Evolutionary conservation across 2,113 vertebrate genomes (phyloP), one percentile per base, ranked within the genome.

Genomic region (Gallinago jamesoni): DNA sequence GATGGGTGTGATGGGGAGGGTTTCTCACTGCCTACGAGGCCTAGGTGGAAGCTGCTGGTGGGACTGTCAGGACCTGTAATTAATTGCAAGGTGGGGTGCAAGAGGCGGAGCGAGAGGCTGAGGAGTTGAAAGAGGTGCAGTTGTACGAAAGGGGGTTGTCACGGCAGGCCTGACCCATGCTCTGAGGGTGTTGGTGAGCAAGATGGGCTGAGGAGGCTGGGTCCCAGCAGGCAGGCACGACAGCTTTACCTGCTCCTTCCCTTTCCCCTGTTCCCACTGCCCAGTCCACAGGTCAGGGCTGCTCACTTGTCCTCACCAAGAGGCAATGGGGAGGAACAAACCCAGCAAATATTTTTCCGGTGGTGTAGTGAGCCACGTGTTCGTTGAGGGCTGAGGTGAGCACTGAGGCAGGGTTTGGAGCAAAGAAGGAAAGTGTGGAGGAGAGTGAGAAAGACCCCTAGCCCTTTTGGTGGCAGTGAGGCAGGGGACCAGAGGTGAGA

Each of bases 1-100:
- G n/a, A n/a, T 39, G 3, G 25, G 7, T 31, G 43, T 0, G 6
- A 41, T 1, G 20, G 43, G 53, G 27, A 64, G 10, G 2, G 39
- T 20, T 90, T 69, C 21, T 68, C n/a, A 48, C 14, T 15, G 5
- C 28, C 23, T 56, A 1, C 1, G 0, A 53, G 50, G 33, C 43
- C 37, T 15, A 13, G 76, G 25, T 72, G 78, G 70, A 25, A 84
- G n/a, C 33, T 22, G 9, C 30, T 2, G 0, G 24, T 53, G 84
- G 47, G 30, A 50, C 23, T 50, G 52, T 3, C 50, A 62, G 56
- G 27, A 55, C 1, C n/a, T 63, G 13, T 31, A 72, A 45, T 33
- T 25, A 72, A 45, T 33, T 25, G 30, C 16, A 8, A 5, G 21
- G 9, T 33, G 47, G 43, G 24, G 3, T 33, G n/a, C 41, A 24